Base-by-base conservation (phyloP, 2,113 vertebrate species). In the Laterallus jamaicensis region DNA sequence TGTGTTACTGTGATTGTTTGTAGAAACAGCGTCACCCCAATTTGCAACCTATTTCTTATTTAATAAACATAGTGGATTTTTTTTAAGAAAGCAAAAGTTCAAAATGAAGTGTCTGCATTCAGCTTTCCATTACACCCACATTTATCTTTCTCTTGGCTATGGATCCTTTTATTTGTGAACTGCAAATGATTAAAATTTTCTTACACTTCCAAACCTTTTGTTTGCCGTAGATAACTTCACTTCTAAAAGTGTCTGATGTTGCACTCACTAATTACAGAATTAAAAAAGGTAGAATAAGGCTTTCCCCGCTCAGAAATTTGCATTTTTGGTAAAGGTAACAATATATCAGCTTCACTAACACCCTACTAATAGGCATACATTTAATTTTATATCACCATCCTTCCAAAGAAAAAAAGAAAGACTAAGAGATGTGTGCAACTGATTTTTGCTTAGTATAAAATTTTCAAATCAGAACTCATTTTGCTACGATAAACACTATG, bases 281-380 rank as follows among this genome's bases (percentile, higher is more conserved):
- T 97, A 94, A 71, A 88, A 96, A 96, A 96, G 91, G 95, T 89
- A 96, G 86, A 96, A 80, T 95, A 96, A 97, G 95, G 95, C 94
- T 94, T 95, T 83, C 64, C 83, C 86, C 1, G 0, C 88, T 96
- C 95, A 83, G 75, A 93, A 94, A 90, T 97, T 81, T 47, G 70
- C 79, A 31, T 93, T 97, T 97, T 97, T 96, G 92, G 95, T 97
- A 96, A 95, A 95, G 55, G 81, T 95, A 96, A 95, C 86, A 94
- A 90, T 88, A 22, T 86, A 96, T 92, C 62, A 25, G 91, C 70
- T 76, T 91, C 80, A 92, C 90, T 95, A 95, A 95, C 49, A 95
- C 79, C 87, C 92, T 92, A 93, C 56, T 77, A 84, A 93, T 95
- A 96, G 87, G 93, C 82, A 94, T 89, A 96, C 70, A 49, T 91